A percentile compares a stretch with the other conserved stretches of the same genome.
Conservation (phyloP, 2,113 vertebrate genomes). For the Zapornia atra region DNA sequence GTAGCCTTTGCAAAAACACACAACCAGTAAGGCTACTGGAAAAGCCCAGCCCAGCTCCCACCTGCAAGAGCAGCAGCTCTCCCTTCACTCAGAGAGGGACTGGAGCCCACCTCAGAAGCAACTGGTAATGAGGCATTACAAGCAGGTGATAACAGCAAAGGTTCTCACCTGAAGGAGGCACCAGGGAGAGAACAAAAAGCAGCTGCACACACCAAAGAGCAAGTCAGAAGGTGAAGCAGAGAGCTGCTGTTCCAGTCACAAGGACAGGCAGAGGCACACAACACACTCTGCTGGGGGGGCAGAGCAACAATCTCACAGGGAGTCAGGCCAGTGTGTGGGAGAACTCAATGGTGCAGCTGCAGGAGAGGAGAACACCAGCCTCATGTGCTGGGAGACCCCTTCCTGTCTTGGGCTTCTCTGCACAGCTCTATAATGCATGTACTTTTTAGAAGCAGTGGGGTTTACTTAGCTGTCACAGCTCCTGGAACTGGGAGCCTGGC, state of each 20-base stretch:
- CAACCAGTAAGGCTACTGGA: background rate
- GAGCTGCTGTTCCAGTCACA: background rate
- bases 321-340: background rate
- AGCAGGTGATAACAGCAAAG: background rate
- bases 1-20: background rate
- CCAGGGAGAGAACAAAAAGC: background rate
- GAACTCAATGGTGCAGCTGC: background rate
- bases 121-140: background rate
- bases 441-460: background rate
- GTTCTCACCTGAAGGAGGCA: background rate
- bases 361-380: background rate
- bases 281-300: accelerated
- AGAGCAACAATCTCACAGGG: background rate
- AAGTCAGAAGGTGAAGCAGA: background rate
- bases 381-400: background rate
- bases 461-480: background rate
- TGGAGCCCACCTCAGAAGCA: background rate
- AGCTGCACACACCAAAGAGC: background rate
- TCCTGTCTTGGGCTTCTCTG: background rate
- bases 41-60: background rate
- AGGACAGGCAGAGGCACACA: background rate
- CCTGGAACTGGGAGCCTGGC: background rate
- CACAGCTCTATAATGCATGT: background rate
- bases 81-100: background rate
- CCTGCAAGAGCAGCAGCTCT: background rate